phyloP scores from a whole-genome alignment of 2,797 vertebrate genomes.

The Chaunax sp. region DNA sequence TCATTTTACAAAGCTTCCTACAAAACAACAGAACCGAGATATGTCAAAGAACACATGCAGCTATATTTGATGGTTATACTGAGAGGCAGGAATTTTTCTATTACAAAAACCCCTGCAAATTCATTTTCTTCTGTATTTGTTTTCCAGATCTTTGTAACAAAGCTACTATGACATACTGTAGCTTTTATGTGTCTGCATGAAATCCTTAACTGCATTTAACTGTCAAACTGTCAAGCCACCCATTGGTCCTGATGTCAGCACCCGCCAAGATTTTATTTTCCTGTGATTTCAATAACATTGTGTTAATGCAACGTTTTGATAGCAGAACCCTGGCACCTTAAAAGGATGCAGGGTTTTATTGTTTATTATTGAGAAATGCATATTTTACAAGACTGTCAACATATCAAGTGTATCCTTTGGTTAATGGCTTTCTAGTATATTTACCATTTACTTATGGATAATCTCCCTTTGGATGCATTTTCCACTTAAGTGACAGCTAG shows the following conservation, averaged over 20 bases:
- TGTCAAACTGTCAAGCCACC: conserved; percentile 30
- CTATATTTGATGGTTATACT: neutral
- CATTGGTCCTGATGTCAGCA: conserved; percentile 22
- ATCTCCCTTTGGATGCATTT: conserved; percentile 49
- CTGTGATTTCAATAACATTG: conserved; percentile 20
- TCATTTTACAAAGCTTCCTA: neutral
- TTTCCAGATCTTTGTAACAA: conserved; percentile 8
- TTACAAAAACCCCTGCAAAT: neutral
- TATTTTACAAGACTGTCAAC: conserved; percentile 9
- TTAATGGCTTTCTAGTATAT: conserved; percentile 45
- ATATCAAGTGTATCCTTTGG: conserved; percentile 39
- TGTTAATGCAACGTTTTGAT: conserved; percentile 9
- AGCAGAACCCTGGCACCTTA: neutral
- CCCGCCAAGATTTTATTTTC: neutral
- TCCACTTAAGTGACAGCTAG: conserved; percentile 30
- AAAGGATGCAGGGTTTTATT: neutral
- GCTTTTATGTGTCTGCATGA: conserved; percentile 32
- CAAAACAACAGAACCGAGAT: no score
- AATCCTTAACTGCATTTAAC: conserved; percentile 36
- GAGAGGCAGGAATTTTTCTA: neutral
- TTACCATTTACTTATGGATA: conserved; percentile 37
- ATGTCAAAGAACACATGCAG: no score
- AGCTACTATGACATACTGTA: conserved; percentile 22
- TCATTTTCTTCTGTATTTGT: neutral
- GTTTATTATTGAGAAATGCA: conserved; percentile 3